Evolutionary conservation across 2,797 vertebrate genomes (phyloP).

Genomic region (Acrossocheilus wenchowensis): DNA sequence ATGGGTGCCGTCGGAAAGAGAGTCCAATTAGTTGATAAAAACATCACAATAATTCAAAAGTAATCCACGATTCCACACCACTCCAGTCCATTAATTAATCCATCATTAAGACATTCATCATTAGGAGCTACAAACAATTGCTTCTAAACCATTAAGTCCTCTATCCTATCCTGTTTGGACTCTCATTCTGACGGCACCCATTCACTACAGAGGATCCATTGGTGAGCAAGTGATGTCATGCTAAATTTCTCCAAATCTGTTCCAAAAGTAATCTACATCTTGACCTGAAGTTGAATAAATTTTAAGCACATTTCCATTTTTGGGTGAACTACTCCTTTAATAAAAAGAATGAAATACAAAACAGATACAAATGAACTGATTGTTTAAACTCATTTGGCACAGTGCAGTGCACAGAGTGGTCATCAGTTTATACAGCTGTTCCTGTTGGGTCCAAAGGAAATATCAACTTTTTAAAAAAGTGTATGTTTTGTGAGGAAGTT

Average conservation of each 20-base stretch:
- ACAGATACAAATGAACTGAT: constrained; percentile 69
- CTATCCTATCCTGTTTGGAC: background rate
- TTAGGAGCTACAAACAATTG: background rate
- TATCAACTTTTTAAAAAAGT: background rate
- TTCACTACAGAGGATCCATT: background rate
- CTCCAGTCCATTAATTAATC: background rate
- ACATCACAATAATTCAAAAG: background rate
- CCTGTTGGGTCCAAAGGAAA: constrained; percentile 67
- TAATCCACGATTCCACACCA: background rate
- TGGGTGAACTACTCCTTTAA: background rate
- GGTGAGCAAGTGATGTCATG: background rate
- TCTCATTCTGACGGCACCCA: background rate
- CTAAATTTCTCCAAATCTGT: background rate
- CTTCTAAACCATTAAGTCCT: background rate
- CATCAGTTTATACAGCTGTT: constrained; percentile 89
- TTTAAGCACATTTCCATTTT: background rate
- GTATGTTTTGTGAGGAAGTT: background rate
- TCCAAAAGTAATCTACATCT: background rate
- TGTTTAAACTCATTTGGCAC: constrained; percentile 88
- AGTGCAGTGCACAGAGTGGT: constrained; percentile 78
- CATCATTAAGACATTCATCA: background rate
- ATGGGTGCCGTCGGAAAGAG: too few relatives aligned
- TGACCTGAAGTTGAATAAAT: background rate
- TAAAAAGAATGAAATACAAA: constrained; percentile 2
- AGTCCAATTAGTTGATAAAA: background rate